A percentile compares a stretch with the other conserved stretches of the same genome.
Conservation (phyloP, 2,888 invertebrate species). For the Smittia sp. region DNA sequence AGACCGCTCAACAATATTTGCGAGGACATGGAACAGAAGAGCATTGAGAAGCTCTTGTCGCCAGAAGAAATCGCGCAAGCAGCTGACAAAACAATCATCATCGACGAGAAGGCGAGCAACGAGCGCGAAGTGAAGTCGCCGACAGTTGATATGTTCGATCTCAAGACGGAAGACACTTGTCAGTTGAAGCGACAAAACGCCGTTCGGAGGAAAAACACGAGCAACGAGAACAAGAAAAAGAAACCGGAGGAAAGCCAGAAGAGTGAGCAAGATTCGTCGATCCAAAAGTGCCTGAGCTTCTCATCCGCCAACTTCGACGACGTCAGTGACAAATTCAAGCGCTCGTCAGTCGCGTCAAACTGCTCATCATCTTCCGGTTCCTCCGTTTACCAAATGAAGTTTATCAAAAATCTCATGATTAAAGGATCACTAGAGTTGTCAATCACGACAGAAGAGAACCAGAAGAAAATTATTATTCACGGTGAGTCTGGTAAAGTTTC, state of each 20-base stretch:
- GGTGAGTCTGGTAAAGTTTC: conserved; percentile 57
- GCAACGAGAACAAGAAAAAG: conserved; percentile 39
- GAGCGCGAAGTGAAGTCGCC: conserved; percentile 51
- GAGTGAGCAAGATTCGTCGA: background rate
- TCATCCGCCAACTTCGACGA: conserved; percentile 51
- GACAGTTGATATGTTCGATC: conserved; percentile 39
- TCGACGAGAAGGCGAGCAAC: conserved; percentile 39
- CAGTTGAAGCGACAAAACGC: conserved; percentile 49
- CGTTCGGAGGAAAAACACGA: conserved; percentile 48
- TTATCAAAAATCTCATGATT: background rate
- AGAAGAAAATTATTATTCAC: conserved; percentile 62
- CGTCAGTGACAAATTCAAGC: conserved; percentile 44
- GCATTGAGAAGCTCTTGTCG: conserved; percentile 26
- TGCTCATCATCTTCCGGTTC: background rate
- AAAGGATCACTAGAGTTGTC: conserved; percentile 65
- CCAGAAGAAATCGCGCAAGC: conserved; percentile 40
- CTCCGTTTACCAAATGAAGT: background rate
- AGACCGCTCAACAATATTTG: conserved; percentile 51
- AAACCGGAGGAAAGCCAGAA: background rate
- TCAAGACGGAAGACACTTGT: conserved; percentile 43
- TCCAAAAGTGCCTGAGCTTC: conserved; percentile 37
- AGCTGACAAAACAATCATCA: conserved; percentile 43
- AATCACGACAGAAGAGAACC: conserved; percentile 57
- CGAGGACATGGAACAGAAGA: conserved; percentile 41
- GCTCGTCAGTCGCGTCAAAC: conserved; percentile 28